Base-by-base conservation (phyloP, 2,888 invertebrate species). In the Platycheirus albimanus region DNA sequence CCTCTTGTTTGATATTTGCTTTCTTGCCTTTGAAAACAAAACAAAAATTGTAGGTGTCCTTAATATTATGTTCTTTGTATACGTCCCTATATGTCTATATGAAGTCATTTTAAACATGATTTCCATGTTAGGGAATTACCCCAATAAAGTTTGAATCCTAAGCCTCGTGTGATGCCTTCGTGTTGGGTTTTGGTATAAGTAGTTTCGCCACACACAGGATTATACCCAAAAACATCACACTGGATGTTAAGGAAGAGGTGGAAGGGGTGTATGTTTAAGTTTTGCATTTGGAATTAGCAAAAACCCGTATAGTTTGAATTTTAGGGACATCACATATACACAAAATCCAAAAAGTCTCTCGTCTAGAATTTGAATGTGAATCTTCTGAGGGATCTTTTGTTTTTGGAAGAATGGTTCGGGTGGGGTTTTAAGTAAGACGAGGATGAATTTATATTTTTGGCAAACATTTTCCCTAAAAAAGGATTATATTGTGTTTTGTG, bases 251-350 rank as follows among this genome's bases (percentile, higher is more conserved):
- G 5, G 17, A 20, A 20, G 11, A 7, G 24, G 51, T 15, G 17
- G 7, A 10, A 11, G 6, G 5, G 0, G 6, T 6, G 38, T 76
- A 67, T 74, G 74, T 79, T 79, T 74, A 78, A 84, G 79, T 84
- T 84, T 84, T 84, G 84, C 84, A 84, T 79, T 84, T 72, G 74
- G 79, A 84, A 84, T 84, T 84, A 84, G 79, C 84, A 81, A 79
- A 79, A 84, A 84, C 78, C 83, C 72, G 45, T 76, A 36, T 36
- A 54, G 54, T 36, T 36, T 67, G 72, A 52, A 61, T 78, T 77
- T 76, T 75, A 49, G 51, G 61, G 51, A n/a, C n/a, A n/a, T 63
- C 49, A 63, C 45, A 72, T 2, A n/a, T 13, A 56, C 24, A 58
- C 41, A 38, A 41, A 56, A 77, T 54, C 76, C 38, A 78, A 77